Percentiles rank a stretch among this genome's conserved stretches.
phyloP scores from a whole-genome alignment of 2,888 invertebrate species.

The Drosophila silvestris region DNA sequence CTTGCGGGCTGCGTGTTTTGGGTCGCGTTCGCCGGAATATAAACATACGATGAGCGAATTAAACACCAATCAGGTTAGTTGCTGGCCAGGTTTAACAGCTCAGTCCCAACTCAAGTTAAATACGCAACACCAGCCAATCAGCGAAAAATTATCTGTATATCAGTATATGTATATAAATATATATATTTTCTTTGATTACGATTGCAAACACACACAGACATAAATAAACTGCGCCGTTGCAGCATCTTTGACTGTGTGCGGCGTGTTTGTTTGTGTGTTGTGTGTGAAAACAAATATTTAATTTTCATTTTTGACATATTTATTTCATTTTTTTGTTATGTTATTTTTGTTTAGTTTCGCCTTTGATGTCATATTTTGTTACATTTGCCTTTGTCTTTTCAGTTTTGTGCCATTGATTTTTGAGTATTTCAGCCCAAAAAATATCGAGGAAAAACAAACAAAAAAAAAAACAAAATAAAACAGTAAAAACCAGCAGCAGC shows the following conservation, averaged over 20 bases:
- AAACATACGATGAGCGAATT: slow-evolving; percentile 73
- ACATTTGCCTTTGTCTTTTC: slow-evolving; percentile 66
- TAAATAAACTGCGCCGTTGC: slow-evolving; percentile 61
- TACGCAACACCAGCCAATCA: slow-evolving; percentile 15
- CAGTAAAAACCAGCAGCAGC: slow-evolving; percentile 6
- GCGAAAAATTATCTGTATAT: slow-evolving; percentile 32
- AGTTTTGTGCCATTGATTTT: slow-evolving; percentile 75
- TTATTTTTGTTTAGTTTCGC: slow-evolving; percentile 39
- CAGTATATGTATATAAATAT: slow-evolving; percentile 1
- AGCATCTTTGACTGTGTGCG: slow-evolving; percentile 20
- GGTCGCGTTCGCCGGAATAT: slow-evolving; percentile 56
- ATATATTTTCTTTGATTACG: slow-evolving; percentile 51
- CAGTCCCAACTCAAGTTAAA: slow-evolving; percentile 10
- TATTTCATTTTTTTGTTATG: slow-evolving; percentile 22
- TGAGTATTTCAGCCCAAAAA: slow-evolving; percentile 45
- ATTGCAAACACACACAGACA: slow-evolving; percentile 47
- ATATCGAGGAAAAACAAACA: slow-evolving; percentile 20
- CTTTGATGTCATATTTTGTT: slow-evolving; percentile 63
- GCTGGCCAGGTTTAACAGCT: slow-evolving; percentile 35
- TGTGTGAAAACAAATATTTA: slow-evolving; percentile 27
- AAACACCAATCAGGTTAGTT: slow-evolving; percentile 78
- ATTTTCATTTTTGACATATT: slow-evolving; percentile 20
- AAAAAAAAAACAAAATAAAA: slow-evolving; percentile 16
- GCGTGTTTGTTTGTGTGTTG: slow-evolving; percentile 6
- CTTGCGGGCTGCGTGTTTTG: slow-evolving; percentile 49